These are phyloP conservation scores for Stigmatopora nigra DNA, from an alignment of 2,113 vertebrate genomes.

Conservation along the genomic window DNA sequence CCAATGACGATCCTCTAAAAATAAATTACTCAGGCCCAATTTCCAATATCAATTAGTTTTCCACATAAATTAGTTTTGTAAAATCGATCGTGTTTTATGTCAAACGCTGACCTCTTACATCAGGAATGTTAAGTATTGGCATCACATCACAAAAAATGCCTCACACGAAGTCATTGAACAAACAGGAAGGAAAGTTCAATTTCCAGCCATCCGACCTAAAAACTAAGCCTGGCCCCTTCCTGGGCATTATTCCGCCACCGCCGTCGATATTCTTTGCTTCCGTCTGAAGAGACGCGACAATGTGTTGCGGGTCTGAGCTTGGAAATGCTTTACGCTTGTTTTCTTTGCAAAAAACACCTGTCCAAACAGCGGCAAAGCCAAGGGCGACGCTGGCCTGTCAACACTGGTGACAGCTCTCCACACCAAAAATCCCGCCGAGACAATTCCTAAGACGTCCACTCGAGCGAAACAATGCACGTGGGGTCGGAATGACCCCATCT, in stretches of 20 bases:
- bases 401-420: constrained; percentile 57
- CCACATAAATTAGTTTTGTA: not conserved
- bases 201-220: constrained; percentile 44
- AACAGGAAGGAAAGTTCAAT: constrained; percentile 50
- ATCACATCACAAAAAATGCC: not conserved
- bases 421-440: constrained; percentile 58
- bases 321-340: constrained; percentile 62
- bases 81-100: not conserved
- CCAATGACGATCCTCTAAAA: too few species aligned
- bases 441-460: constrained; percentile 51
- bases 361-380: constrained; percentile 73
- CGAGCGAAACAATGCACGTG: constrained; percentile 59
- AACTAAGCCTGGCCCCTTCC: constrained; percentile 48
- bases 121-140: not conserved
- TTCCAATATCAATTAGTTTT: not conserved
- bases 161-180: constrained; percentile 17
- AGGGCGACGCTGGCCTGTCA: constrained; percentile 66
- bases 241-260: constrained; percentile 34
- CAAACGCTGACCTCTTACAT: not conserved
- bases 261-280: constrained; percentile 56
- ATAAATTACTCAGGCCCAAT: too few species aligned
- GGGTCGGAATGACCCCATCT: constrained; percentile 52
- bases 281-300: constrained; percentile 33
- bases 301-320: constrained; percentile 50
- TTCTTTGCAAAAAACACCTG: constrained; percentile 75